A percentile compares a stretch with the other conserved stretches of the same genome.
Conservation (phyloP, 1,140 invertebrate genomes). For the Stenopsyche tienmushanensis region DNA sequence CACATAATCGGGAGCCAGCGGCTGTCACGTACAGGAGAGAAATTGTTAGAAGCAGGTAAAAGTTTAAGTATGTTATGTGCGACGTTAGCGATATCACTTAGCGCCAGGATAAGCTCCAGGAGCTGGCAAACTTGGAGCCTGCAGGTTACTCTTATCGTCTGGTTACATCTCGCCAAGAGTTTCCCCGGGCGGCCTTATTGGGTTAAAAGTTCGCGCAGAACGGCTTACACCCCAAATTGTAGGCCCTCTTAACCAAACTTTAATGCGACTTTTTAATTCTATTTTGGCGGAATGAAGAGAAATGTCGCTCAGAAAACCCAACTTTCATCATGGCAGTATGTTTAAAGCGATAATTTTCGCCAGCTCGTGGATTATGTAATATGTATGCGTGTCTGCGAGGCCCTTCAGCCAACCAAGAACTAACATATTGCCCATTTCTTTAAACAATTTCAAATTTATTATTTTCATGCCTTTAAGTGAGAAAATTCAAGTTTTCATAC, state of each 20-base stretch:
- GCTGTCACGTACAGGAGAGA: neutral
- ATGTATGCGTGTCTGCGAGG: no score
- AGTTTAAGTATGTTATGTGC: slow-evolving; percentile 27
- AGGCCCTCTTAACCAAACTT: neutral
- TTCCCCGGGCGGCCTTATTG: slow-evolving; percentile 10
- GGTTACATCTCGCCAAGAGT: slow-evolving; percentile 2
- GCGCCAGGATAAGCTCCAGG: slow-evolving; percentile 29
- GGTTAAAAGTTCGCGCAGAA: slow-evolving; percentile 19
- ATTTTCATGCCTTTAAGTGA: no score
- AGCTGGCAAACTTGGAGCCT: neutral
- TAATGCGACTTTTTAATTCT: slow-evolving; percentile 7
- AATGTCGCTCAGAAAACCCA: neutral
- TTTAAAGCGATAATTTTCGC: no score
- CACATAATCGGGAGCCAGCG: neutral
- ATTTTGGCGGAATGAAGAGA: neutral
- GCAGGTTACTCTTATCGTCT: slow-evolving; percentile 27
- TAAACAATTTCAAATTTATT: no score
- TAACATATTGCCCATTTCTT: no score
- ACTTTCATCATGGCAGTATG: neutral
- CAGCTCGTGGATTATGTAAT: no score
- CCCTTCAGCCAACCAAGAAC: no score
- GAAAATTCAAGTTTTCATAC: no score
- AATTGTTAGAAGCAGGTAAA: slow-evolving; percentile 11
- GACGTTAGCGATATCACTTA: slow-evolving; percentile 35
- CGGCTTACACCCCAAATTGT: slow-evolving; percentile 3